Evolutionary conservation across 2,113 vertebrate species (phyloP).

Genomic region (Pygoscelis antarcticus): DNA sequence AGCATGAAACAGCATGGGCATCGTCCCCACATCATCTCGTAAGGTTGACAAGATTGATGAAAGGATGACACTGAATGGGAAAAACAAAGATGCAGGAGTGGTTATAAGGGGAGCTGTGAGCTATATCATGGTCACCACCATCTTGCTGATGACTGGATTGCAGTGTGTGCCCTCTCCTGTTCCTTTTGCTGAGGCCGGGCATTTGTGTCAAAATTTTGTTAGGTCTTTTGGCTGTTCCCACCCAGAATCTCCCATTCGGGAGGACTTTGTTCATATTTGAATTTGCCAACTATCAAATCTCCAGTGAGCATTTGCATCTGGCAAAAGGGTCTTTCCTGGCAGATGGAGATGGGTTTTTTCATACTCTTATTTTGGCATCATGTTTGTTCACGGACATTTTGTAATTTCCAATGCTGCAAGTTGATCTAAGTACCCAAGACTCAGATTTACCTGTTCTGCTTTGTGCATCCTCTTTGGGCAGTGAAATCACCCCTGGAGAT

Average conservation of each 20-base stretch:
- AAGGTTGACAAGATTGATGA: background rate
- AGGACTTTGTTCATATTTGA: background rate
- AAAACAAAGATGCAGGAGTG: background rate
- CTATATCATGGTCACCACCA: background rate
- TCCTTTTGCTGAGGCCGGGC: background rate
- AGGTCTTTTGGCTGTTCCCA: background rate
- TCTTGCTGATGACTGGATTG: background rate
- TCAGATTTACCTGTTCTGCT: background rate
- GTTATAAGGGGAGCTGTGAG: background rate
- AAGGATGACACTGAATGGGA: background rate
- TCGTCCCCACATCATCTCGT: background rate
- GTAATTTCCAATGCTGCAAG: accelerated
- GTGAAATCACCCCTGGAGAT: background rate
- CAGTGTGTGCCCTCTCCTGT: background rate
- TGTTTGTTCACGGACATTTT: background rate
- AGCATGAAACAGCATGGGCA: background rate
- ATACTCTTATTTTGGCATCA: background rate
- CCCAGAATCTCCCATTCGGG: background rate
- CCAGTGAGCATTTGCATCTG: background rate
- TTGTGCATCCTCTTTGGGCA: accelerated
- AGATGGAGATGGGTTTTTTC: background rate
- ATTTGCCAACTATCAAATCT: background rate
- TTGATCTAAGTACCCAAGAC: background rate
- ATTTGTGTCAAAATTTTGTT: background rate
- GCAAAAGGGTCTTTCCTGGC: background rate